These are phyloP conservation scores for Poeciliopsis presidionis DNA, from an alignment of 2,797 vertebrate species.

Conservation along the genomic window DNA sequence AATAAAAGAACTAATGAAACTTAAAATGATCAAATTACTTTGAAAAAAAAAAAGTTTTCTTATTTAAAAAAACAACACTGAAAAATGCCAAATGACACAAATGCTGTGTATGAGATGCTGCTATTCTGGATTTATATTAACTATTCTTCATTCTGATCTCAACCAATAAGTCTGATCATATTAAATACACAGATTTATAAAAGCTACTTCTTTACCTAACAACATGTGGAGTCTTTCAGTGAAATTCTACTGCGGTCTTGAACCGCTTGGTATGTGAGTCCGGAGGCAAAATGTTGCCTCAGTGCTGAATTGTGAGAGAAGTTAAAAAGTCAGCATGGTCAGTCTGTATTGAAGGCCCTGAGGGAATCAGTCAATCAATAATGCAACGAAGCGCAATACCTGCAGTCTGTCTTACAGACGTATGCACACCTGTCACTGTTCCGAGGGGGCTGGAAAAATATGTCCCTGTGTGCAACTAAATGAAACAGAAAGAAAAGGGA, in stretches of 20 bases:
- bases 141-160: neutral
- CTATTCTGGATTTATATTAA: neutral
- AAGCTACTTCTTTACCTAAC: neutral
- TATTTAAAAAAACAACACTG: neutral
- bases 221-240: neutral
- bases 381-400: conserved; percentile 52
- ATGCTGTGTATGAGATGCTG: neutral
- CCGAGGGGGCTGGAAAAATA: conserved; percentile 6
- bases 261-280: conserved; percentile 1
- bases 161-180: no score
- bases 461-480: conserved; percentile 10
- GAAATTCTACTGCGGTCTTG: neutral
- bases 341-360: conserved; percentile 53
- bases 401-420: conserved; percentile 16
- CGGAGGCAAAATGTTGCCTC: conserved; percentile 9
- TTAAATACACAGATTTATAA: neutral
- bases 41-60: neutral
- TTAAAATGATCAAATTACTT: neutral
- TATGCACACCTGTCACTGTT: conserved; percentile 8
- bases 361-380: conserved; percentile 69
- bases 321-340: conserved; percentile 64
- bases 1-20: neutral
- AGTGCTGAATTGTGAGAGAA: conserved; percentile 18
- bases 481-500: conserved; percentile 1
- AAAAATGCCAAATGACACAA: neutral